These are phyloP conservation scores for Galleria mellonella DNA, from an alignment of 1,140 invertebrate genomes.

Conservation along the genomic window DNA sequence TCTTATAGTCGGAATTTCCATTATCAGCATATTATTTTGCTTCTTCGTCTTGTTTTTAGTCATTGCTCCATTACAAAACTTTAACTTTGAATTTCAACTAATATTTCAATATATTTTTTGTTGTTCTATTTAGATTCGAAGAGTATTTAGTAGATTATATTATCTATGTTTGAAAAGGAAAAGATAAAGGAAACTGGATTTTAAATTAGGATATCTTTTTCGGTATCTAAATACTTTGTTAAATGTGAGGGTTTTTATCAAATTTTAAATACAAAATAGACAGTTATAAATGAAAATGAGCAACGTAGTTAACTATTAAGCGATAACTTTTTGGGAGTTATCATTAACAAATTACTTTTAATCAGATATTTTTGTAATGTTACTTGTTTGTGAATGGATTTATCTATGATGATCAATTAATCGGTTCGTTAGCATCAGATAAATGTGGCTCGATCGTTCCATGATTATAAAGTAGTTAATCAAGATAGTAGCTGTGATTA, in stretches of 20 bases:
- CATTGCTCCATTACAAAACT: too few relatives aligned
- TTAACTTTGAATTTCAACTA: too few relatives aligned
- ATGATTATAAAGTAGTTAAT: constrained; percentile 59
- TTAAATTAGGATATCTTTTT: constrained; percentile 42
- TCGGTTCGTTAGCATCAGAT: constrained; percentile 55
- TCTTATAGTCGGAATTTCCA: too few relatives aligned
- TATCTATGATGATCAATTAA: constrained; percentile 55
- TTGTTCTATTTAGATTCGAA: too few relatives aligned
- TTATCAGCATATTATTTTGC: too few relatives aligned
- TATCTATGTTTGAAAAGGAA: constrained; percentile 26
- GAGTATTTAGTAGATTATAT: constrained; percentile 17
- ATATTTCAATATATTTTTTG: too few relatives aligned
- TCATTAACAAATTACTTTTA: constrained; percentile 53
- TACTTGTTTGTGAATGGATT: constrained; percentile 43
- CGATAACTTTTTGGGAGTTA: constrained; percentile 53
- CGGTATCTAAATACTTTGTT: constrained; percentile 34
- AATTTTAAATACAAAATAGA: constrained; percentile 35
- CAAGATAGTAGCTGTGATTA: constrained; percentile 44
- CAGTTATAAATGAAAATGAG: constrained; percentile 45
- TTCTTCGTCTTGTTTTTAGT: too few relatives aligned
- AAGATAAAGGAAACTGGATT: constrained; percentile 28
- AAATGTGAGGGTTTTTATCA: constrained; percentile 41
- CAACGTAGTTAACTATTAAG: constrained; percentile 24
- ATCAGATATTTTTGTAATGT: constrained; percentile 53
- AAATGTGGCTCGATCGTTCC: constrained; percentile 47